Evolutionary conservation across 2,888 invertebrate species (phyloP).

Genomic region (Dicroscelio sp.): DNA sequence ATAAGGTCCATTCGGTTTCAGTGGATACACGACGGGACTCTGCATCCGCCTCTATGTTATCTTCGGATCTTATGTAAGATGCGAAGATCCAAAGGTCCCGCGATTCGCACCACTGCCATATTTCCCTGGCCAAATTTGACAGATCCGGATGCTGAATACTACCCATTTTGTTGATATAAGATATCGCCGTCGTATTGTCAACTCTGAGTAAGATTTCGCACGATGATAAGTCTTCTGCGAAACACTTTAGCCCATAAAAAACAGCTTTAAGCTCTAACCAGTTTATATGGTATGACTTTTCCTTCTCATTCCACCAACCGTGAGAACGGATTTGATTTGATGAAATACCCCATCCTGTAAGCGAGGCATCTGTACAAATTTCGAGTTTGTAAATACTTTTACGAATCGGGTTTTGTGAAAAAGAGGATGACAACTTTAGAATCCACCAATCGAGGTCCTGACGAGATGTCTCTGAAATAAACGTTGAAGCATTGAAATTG

Average conservation of each 20-base stretch:
- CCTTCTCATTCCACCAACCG: slow-evolving; percentile 39
- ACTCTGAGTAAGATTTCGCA: slow-evolving; percentile 78
- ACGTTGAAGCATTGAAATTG: slow-evolving; percentile 4
- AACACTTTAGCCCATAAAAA: slow-evolving; percentile 41
- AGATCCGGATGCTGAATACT: neutral
- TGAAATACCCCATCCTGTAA: slow-evolving; percentile 11
- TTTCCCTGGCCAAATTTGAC: neutral
- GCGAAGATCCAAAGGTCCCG: neutral
- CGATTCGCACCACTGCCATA: slow-evolving; percentile 11
- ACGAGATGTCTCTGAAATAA: neutral
- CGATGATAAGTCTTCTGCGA: slow-evolving; percentile 25
- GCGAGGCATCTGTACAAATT: slow-evolving; percentile 72
- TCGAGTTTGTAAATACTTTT: slow-evolving; percentile 7
- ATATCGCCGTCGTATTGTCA: slow-evolving; percentile 74
- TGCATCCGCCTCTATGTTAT: slow-evolving; percentile 5
- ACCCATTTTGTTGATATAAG: slow-evolving; percentile 48
- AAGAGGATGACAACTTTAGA: neutral
- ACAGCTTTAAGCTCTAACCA: slow-evolving; percentile 61
- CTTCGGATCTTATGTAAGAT: slow-evolving; percentile 3
- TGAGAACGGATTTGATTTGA: neutral
- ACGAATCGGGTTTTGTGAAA: slow-evolving; percentile 31
- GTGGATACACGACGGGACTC: slow-evolving; percentile 3
- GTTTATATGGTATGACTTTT: slow-evolving; percentile 32
- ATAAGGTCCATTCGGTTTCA: slow-evolving; percentile 31
- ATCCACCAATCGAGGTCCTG: neutral